These are phyloP conservation scores for Eubasilissa splendida DNA, from an alignment of 2,888 invertebrate genomes.

Conservation along the genomic window DNA sequence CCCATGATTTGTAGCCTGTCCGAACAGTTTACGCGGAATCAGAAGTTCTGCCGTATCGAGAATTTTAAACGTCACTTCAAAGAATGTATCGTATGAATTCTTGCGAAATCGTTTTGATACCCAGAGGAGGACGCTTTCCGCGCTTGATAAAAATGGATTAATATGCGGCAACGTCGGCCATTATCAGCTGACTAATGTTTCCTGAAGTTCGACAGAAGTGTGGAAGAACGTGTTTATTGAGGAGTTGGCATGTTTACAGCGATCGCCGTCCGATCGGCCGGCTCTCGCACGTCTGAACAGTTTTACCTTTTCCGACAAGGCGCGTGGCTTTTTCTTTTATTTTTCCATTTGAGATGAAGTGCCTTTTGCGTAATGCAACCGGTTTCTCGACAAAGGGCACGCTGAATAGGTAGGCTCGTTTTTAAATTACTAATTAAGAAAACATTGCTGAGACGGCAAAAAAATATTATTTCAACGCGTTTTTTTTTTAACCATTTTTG, in stretches of 20 bases:
- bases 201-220: not conserved
- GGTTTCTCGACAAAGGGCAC: not conserved
- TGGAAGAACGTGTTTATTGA: slow-evolving; percentile 12
- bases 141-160: slow-evolving; percentile 8
- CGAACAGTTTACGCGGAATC: no score
- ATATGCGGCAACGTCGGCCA: slow-evolving; percentile 12
- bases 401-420: not conserved
- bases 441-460: no score
- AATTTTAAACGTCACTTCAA: slow-evolving; percentile 6
- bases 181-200: slow-evolving; percentile 29
- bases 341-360: not conserved
- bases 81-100: slow-evolving; percentile 5
- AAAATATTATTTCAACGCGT: no score
- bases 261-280: not conserved
- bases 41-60: not conserved
- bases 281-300: not conserved
- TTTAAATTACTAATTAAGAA: not conserved
- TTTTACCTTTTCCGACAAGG: slow-evolving; percentile 3
- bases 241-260: not conserved
- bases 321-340: not conserved
- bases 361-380: not conserved
- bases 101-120: not conserved
- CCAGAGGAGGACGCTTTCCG: not conserved
- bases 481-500: no score
- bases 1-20: no score